These are phyloP conservation scores for Xestia xanthographa DNA, from an alignment of 2,888 invertebrate species.

Conservation along the genomic window DNA sequence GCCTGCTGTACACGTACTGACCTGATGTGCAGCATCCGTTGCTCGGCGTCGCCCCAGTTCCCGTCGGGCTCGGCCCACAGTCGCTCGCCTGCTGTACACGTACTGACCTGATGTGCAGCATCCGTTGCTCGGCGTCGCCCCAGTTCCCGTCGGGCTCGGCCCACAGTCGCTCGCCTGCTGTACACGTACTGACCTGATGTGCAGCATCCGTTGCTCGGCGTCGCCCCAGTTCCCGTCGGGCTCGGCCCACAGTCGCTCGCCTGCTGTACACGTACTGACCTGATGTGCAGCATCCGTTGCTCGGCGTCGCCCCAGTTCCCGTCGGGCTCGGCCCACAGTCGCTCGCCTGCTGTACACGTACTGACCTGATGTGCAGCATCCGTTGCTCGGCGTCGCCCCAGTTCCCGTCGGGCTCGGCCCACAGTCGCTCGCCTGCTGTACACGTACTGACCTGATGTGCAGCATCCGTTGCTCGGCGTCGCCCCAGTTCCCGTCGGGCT, in stretches of 20 bases:
- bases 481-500: neutral
- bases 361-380: constrained; percentile 25
- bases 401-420: too few relatives aligned
- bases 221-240: too few relatives aligned
- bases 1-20: too few relatives aligned
- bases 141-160: too few relatives aligned
- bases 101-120: too few relatives aligned
- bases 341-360: constrained; percentile 84
- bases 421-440: neutral
- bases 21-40: too few relatives aligned
- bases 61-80: too few relatives aligned
- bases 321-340: constrained; percentile 94
- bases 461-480: neutral
- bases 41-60: too few relatives aligned
- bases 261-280: neutral
- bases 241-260: too few relatives aligned
- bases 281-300: constrained; percentile 2
- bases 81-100: too few relatives aligned
- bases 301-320: neutral
- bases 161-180: too few relatives aligned
- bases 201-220: constrained; percentile 10
- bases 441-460: constrained; percentile 1
- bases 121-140: too few relatives aligned
- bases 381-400: neutral
- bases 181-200: constrained; percentile 14